Percentiles rank a stretch among this genome's conserved stretches.
Conservation (phyloP, 1,140 invertebrate genomes). For the Paralvinella palmiformis region DNA sequence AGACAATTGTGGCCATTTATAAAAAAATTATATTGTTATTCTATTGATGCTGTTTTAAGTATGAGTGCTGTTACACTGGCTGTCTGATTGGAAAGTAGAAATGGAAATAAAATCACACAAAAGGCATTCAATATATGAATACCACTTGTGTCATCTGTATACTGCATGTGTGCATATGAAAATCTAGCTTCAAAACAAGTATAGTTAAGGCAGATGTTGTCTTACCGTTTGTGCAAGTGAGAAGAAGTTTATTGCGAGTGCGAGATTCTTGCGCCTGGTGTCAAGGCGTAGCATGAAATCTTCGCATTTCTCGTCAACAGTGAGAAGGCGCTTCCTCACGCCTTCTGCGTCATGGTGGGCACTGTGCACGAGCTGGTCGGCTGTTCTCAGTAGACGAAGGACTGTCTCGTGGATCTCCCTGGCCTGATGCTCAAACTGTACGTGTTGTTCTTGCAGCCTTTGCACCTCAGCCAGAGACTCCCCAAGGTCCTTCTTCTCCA, state of each 20-base stretch:
- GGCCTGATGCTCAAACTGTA: conserved; percentile 66
- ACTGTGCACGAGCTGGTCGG: conserved; percentile 66
- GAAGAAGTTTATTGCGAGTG: conserved; percentile 69
- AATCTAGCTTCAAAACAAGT: no score
- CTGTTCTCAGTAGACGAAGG: conserved; percentile 69
- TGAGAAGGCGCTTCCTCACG: conserved; percentile 59
- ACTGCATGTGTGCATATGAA: no score
- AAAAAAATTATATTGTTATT: no score
- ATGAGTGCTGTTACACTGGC: no score
- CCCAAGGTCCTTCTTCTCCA: conserved; percentile 49
- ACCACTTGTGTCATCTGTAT: no score
- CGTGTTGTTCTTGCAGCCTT: conserved; percentile 63
- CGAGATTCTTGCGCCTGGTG: conserved; percentile 62
- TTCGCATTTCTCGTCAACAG: conserved; percentile 64
- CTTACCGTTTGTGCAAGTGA: conserved; percentile 63
- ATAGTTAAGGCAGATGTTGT: no score
- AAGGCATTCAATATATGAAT: no score
- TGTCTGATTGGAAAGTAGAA: no score
- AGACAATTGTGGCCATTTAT: no score
- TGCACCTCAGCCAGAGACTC: conserved; percentile 66
- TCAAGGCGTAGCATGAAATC: conserved; percentile 69
- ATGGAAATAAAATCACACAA: no score
- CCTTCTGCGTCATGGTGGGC: conserved; percentile 66
- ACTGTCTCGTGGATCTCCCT: conserved; percentile 70
- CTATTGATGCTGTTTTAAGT: no score